Conservation (phyloP, 2,113 vertebrate genomes). For the Crotalus viridis region DNA sequence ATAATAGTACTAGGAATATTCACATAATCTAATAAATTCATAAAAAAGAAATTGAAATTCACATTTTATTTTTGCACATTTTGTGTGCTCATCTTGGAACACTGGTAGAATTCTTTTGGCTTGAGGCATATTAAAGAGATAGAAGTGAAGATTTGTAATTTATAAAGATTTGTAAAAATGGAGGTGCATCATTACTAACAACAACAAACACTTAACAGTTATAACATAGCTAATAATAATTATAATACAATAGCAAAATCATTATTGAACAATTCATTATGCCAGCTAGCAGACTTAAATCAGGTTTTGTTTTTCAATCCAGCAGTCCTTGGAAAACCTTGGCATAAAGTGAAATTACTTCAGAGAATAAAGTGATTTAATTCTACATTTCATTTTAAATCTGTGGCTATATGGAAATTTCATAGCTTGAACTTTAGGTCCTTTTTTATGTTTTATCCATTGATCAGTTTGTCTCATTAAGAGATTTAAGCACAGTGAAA, state of each 20-base stretch:
- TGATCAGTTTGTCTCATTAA: neutral
- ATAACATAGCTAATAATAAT: neutral
- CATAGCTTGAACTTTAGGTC: neutral
- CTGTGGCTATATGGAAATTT: neutral
- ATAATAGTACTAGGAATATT: neutral
- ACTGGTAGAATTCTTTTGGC: neutral
- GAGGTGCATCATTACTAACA: neutral
- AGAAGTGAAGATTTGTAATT: neutral
- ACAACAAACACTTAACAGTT: neutral
- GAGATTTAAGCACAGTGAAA: neutral
- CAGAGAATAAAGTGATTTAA: neutral
- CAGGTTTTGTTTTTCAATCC: neutral
- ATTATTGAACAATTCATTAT: neutral
- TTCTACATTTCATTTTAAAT: neutral
- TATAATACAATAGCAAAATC: neutral
- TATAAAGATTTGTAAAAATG: neutral
- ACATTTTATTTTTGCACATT: slow-evolving; percentile 22
- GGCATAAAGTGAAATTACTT: neutral
- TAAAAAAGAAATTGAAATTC: neutral
- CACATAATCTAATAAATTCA: neutral
- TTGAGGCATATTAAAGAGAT: neutral
- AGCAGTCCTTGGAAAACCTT: neutral
- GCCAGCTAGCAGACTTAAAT: neutral
- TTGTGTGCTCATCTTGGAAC: slow-evolving; percentile 6
- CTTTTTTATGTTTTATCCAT: neutral